Evolutionary conservation across 1,140 invertebrate species (phyloP).

Genomic region (Cydia fagiglandana): DNA sequence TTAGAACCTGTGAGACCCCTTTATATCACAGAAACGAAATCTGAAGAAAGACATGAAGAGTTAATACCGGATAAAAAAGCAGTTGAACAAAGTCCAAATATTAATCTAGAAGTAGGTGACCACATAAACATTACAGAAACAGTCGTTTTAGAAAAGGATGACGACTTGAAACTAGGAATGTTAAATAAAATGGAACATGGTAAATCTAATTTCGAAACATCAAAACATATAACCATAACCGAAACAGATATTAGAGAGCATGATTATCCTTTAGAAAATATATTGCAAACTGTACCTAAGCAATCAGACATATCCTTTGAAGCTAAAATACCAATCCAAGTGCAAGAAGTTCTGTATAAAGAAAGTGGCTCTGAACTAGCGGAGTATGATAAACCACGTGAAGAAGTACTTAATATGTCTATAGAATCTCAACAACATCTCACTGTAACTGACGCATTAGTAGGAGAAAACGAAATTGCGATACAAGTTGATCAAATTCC

Average conservation of each 20-base stretch:
- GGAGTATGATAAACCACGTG: conserved; percentile 32
- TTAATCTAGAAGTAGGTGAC: conserved; percentile 49
- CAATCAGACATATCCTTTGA: conserved; percentile 42
- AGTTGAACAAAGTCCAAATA: conserved; percentile 38
- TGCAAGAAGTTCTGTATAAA: conserved; percentile 53
- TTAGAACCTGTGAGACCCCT: conserved; percentile 52
- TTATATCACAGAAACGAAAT: conserved; percentile 44
- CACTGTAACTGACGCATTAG: conserved; percentile 49
- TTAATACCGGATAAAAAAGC: conserved; percentile 38
- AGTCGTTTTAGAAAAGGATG: conserved; percentile 20
- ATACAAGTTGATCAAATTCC: conserved; percentile 38
- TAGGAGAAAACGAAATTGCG: conserved; percentile 54
- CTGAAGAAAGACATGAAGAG: conserved; percentile 49
- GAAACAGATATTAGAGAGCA: conserved; percentile 48
- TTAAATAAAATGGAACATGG: conserved; percentile 26
- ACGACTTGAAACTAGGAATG: neutral
- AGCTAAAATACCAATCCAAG: conserved; percentile 47
- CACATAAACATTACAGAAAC: conserved; percentile 52
- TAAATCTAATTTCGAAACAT: conserved; percentile 3
- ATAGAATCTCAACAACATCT: conserved; percentile 59
- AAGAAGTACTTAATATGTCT: conserved; percentile 43
- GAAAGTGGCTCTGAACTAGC: conserved; percentile 45
- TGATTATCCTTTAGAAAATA: conserved; percentile 44
- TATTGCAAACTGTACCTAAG: conserved; percentile 31
- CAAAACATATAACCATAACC: conserved; percentile 23